phyloP scores from a whole-genome alignment of 2,888 invertebrate genomes.

The Cephus sareptanus region DNA sequence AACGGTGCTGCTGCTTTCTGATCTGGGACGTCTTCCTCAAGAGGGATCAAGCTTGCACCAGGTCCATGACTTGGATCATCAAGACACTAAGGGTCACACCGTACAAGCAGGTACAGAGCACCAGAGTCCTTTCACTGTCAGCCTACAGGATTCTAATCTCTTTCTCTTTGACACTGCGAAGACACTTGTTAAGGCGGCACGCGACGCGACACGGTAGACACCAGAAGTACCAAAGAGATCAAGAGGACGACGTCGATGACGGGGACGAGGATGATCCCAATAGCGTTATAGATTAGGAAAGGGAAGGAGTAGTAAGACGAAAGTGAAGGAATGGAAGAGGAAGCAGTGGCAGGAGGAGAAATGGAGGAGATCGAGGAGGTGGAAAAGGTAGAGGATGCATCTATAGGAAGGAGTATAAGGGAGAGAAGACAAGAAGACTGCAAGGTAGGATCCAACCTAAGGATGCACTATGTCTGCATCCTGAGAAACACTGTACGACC shows the following conservation, averaged over 20 bases:
- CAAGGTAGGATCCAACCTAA: not conserved
- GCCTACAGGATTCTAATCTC: not conserved
- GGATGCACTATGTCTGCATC: not conserved
- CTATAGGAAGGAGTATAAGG: not conserved
- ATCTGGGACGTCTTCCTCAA: not conserved
- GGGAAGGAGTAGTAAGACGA: not conserved
- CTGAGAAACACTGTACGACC: not conserved
- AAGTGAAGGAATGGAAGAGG: not conserved
- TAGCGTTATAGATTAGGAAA: not conserved
- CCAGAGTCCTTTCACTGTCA: not conserved
- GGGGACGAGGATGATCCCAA: not conserved
- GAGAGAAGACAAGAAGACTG: not conserved
- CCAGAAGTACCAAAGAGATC: not conserved
- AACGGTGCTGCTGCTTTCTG: not conserved
- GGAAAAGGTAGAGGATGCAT: not conserved
- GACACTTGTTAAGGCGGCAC: constrained; percentile 2
- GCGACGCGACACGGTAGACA: not conserved
- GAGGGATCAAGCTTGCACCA: not conserved
- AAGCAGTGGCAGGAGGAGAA: not conserved
- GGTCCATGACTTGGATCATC: not conserved
- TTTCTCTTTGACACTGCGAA: not conserved
- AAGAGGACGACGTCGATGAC: constrained; percentile 1
- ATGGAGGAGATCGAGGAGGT: not conserved
- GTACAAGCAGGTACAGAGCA: not conserved
- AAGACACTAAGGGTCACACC: not conserved